Evolutionary conservation across 2,797 vertebrate species (phyloP).

Genomic region (Pteropus rufus): DNA sequence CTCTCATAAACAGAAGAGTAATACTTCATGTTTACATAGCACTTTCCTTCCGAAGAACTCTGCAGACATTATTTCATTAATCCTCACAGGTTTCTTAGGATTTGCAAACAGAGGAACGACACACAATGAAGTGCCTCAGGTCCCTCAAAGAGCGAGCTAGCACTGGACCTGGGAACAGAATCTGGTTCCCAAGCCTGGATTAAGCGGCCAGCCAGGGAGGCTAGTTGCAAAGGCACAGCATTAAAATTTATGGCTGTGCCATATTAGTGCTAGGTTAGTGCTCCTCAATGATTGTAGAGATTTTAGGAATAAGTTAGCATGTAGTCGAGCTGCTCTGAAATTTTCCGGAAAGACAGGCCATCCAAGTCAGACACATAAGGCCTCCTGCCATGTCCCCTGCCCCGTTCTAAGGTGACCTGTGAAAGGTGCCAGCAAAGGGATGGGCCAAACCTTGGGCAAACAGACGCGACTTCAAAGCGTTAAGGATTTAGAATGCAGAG

Average conservation of each 20-base stretch:
- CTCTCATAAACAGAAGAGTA: conserved; percentile 52
- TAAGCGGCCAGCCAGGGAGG: neutral
- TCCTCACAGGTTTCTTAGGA: neutral
- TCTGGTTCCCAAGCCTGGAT: neutral
- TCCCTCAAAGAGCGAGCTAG: neutral
- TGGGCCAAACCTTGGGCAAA: neutral
- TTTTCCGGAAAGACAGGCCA: neutral
- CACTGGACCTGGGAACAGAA: neutral
- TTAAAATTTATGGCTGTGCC: conserved; percentile 21
- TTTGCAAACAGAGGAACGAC: neutral
- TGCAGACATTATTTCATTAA: conserved; percentile 45
- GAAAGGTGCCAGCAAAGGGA: neutral
- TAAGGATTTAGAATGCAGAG: neutral
- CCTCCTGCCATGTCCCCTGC: neutral
- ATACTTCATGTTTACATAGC: conserved; percentile 34
- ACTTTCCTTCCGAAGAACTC: conserved; percentile 17
- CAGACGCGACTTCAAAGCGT: neutral
- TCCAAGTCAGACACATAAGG: neutral
- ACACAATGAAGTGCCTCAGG: neutral
- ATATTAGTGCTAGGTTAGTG: neutral
- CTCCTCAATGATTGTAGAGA: neutral
- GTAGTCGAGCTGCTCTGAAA: neutral
- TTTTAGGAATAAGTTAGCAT: neutral
- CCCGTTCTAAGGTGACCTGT: neutral
- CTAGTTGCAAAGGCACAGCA: neutral